Conservation (phyloP, 2,113 vertebrate species). For the Labeo rohita region DNA sequence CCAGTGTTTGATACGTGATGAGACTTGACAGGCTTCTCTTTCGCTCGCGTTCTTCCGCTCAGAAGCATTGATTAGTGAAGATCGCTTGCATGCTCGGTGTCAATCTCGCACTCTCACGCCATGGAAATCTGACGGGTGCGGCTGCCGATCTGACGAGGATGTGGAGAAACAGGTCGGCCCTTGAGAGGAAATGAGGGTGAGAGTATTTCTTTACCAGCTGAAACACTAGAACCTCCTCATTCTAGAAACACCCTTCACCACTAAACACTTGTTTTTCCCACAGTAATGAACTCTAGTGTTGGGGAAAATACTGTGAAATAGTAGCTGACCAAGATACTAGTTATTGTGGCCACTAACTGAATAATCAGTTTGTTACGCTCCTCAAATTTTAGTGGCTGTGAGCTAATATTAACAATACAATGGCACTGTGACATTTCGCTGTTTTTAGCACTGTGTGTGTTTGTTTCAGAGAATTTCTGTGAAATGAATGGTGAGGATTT, state of each 20-base stretch:
- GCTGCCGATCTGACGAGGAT: neutral
- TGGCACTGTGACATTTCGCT: neutral
- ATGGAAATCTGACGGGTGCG: neutral
- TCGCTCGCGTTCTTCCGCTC: neutral
- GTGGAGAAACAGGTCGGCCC: neutral
- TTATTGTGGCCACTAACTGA: neutral
- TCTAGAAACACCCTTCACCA: neutral
- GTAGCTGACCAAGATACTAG: neutral
- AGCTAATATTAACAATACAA: neutral
- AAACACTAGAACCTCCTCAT: neutral
- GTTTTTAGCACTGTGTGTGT: neutral
- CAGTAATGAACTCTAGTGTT: neutral
- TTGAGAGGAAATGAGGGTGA: slow-evolving; percentile 6
- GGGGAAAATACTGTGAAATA: neutral
- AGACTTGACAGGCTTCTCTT: slow-evolving; percentile 65
- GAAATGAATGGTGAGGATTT: neutral
- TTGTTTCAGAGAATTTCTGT: neutral
- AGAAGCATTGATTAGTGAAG: slow-evolving; percentile 45
- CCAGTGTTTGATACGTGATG: slow-evolving; percentile 65
- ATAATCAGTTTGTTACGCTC: neutral
- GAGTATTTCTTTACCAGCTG: neutral
- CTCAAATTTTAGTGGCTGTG: neutral
- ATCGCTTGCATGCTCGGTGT: slow-evolving; percentile 20
- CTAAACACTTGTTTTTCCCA: neutral
- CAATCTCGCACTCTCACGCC: slow-evolving; percentile 15